Conservation (phyloP, 2,797 vertebrate genomes). For the Orestias chungarensis region DNA sequence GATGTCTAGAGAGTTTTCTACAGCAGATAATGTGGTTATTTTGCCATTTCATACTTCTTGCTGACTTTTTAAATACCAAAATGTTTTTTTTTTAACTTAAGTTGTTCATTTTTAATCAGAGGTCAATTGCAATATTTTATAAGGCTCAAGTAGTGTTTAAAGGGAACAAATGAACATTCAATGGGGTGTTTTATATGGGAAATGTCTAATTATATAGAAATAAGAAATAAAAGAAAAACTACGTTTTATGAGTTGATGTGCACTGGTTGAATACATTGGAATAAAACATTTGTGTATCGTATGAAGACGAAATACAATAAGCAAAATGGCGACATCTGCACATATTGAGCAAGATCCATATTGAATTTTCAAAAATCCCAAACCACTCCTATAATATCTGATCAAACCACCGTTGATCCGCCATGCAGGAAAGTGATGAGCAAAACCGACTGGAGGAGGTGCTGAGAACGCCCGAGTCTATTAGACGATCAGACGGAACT, state of each 20-base stretch:
- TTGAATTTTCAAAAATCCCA: background rate
- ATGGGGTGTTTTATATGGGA: no score
- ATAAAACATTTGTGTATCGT: background rate
- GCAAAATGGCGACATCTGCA: background rate
- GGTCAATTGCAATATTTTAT: no score
- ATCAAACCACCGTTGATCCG: background rate
- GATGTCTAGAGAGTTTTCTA: background rate
- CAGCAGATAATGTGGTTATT: background rate
- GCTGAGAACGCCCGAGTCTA: conserved; percentile 70
- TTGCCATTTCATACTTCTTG: no score
- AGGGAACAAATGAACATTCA: no score
- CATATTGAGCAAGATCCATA: background rate
- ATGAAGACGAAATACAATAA: no score
- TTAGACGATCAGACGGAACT: conserved; percentile 53
- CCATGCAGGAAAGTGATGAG: conserved; percentile 62
- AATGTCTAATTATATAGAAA: no score
- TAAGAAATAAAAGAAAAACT: no score
- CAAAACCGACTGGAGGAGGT: conserved; percentile 76
- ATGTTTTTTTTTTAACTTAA: no score
- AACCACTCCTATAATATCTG: background rate
- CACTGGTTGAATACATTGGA: background rate
- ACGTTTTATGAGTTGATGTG: no score
- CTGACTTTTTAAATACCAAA: no score
- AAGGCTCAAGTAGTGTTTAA: background rate
- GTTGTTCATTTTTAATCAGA: background rate